These are phyloP conservation scores for Corythaixoides concolor DNA, from an alignment of 2,113 vertebrate species.

Conservation along the genomic window DNA sequence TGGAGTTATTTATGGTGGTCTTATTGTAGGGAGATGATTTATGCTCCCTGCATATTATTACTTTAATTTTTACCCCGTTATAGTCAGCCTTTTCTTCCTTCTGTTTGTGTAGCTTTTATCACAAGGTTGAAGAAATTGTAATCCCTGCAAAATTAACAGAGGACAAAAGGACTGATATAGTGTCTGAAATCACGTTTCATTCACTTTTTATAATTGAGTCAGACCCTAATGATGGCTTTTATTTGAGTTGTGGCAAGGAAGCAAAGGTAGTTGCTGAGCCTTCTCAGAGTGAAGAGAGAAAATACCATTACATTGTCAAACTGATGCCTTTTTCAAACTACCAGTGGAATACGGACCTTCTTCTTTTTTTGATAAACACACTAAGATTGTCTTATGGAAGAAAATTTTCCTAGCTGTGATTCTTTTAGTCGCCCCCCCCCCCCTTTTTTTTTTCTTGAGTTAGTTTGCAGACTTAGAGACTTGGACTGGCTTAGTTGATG, in stretches of 20 bases:
- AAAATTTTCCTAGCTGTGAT: not conserved
- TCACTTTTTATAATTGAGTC: not conserved
- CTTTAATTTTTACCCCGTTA: not conserved
- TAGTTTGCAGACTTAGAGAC: not conserved
- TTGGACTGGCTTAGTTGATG: accelerated
- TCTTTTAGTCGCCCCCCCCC: no score
- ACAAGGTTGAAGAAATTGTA: not conserved
- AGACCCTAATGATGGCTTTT: not conserved
- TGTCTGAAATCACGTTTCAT: not conserved
- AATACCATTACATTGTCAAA: not conserved
- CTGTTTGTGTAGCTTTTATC: not conserved
- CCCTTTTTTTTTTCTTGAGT: no score
- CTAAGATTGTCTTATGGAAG: not conserved
- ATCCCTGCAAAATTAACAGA: not conserved
- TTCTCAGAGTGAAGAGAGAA: not conserved
- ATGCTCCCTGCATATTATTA: accelerated
- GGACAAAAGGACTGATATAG: not conserved
- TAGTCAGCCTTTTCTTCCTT: not conserved
- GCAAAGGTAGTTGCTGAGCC: not conserved
- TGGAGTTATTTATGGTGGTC: not conserved
- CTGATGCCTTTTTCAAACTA: not conserved
- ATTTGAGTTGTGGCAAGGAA: not conserved
- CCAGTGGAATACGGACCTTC: accelerated
- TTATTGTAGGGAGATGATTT: not conserved
- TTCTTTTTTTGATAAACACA: not conserved